Conservation (phyloP, 1,140 invertebrate genomes). For the Drosophila repletoides region DNA sequence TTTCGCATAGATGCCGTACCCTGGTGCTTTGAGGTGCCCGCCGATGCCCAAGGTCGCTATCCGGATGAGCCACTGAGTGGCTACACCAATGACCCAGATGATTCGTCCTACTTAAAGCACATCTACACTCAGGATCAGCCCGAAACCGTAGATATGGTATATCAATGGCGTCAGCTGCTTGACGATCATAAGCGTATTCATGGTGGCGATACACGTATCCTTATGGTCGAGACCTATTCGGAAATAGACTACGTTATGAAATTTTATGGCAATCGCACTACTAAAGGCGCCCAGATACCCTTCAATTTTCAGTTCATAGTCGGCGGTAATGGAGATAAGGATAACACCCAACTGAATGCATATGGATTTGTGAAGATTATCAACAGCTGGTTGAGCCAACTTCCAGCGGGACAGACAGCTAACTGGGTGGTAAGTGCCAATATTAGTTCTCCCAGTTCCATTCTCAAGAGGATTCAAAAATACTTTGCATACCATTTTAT, state of each 20-base stretch:
- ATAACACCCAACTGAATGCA: conserved; percentile 82
- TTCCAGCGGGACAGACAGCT: conserved; percentile 81
- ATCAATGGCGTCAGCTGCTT: conserved; percentile 85
- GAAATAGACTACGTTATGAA: conserved; percentile 82
- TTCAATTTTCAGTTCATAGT: conserved; percentile 85
- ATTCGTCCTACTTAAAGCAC: conserved; percentile 85
- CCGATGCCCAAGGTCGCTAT: conserved; percentile 82
- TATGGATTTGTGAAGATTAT: conserved; percentile 81
- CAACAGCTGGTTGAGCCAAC: conserved; percentile 82
- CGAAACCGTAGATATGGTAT: conserved; percentile 85
- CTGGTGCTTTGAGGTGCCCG: conserved; percentile 84
- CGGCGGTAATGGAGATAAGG: conserved; percentile 78
- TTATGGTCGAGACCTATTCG: conserved; percentile 88
- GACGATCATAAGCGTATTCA: conserved; percentile 84
- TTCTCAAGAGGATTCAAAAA: too few species aligned
- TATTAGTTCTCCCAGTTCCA: too few species aligned
- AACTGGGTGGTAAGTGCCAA: conserved; percentile 85
- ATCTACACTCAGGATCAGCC: conserved; percentile 86
- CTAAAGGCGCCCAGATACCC: conserved; percentile 84
- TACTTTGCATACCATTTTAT: too few species aligned
- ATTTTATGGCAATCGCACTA: conserved; percentile 85
- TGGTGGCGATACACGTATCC: conserved; percentile 84
- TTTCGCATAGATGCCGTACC: conserved; percentile 88
- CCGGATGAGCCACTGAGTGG: conserved; percentile 85
- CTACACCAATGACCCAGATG: conserved; percentile 79